phyloP scores from a whole-genome alignment of 2,888 invertebrate genomes.

The Xylota sylvarum region DNA sequence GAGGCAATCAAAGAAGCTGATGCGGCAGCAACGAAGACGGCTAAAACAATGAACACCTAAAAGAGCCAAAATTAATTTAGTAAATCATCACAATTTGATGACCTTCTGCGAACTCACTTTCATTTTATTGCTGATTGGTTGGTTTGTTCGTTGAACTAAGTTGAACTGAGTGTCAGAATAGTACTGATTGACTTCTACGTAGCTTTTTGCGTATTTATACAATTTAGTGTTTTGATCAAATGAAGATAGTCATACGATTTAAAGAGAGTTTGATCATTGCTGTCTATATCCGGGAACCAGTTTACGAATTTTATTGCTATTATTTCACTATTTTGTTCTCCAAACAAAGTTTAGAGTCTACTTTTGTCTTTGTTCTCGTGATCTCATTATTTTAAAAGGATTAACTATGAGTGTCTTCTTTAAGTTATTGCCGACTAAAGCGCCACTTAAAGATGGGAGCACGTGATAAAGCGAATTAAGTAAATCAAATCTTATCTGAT shows the following conservation, averaged over 20 bases:
- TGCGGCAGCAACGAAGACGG: conserved; percentile 34
- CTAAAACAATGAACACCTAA: conserved; percentile 48
- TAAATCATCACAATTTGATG: conserved; percentile 12
- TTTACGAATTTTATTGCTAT: conserved; percentile 18
- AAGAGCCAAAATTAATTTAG: background rate
- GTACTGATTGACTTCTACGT: conserved; percentile 24
- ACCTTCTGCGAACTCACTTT: conserved; percentile 41
- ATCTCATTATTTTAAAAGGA: background rate
- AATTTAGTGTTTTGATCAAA: conserved; percentile 12
- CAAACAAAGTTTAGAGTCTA: background rate
- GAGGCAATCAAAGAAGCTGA: conserved; percentile 34
- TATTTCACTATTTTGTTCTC: conserved; percentile 17
- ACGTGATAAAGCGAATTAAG: background rate
- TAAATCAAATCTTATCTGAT: background rate
- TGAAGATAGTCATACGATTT: background rate
- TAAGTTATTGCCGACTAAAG: background rate
- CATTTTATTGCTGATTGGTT: conserved; percentile 28
- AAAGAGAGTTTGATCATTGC: conserved; percentile 10
- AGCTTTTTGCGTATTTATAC: conserved; percentile 33
- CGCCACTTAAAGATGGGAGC: background rate
- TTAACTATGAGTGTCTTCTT: background rate
- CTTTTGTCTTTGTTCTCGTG: background rate
- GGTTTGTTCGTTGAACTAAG: conserved; percentile 7
- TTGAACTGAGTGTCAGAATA: conserved; percentile 43
- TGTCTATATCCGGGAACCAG: conserved; percentile 40